These are phyloP conservation scores for Calameuta pallipes DNA, from an alignment of 2,888 invertebrate species.

Conservation along the genomic window DNA sequence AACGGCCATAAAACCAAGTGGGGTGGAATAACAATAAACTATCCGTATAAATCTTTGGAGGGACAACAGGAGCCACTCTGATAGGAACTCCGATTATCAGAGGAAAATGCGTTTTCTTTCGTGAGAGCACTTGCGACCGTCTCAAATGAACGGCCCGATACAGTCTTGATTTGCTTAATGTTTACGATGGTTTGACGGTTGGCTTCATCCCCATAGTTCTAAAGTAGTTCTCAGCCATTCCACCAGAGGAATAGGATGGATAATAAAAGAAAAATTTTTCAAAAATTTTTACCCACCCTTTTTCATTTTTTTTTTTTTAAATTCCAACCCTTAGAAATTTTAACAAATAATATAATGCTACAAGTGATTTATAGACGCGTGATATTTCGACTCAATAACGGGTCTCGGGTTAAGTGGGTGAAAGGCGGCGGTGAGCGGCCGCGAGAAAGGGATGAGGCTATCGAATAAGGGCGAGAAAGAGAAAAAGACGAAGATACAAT, in stretches of 20 bases:
- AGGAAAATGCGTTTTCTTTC: conserved; percentile 57
- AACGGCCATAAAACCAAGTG: conserved; percentile 60
- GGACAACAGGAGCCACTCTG: conserved; percentile 46
- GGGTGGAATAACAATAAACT: conserved; percentile 62
- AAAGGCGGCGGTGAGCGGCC: conserved; percentile 13
- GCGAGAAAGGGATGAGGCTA: conserved; percentile 1
- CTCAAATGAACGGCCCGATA: conserved; percentile 17
- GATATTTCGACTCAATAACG: conserved; percentile 57
- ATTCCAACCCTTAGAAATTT: too few species aligned
- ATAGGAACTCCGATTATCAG: conserved; percentile 58
- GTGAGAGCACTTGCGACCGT: conserved; percentile 24
- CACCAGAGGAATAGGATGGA: too few species aligned
- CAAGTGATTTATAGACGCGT: conserved; percentile 55
- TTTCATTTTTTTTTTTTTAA: too few species aligned
- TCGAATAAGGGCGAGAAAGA: neutral
- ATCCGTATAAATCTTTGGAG: conserved; percentile 58
- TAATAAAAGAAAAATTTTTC: too few species aligned
- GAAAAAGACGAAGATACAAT: conserved; percentile 7
- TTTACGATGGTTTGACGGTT: conserved; percentile 11
- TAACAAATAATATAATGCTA: too few species aligned
- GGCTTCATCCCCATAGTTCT: neutral
- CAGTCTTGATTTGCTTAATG: conserved; percentile 21
- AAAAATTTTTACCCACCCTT: too few species aligned
- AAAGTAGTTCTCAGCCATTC: neutral
- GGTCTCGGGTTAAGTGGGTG: conserved; percentile 3